phyloP scores from a whole-genome alignment of 2,113 vertebrate genomes.

The Gobio gobio region DNA sequence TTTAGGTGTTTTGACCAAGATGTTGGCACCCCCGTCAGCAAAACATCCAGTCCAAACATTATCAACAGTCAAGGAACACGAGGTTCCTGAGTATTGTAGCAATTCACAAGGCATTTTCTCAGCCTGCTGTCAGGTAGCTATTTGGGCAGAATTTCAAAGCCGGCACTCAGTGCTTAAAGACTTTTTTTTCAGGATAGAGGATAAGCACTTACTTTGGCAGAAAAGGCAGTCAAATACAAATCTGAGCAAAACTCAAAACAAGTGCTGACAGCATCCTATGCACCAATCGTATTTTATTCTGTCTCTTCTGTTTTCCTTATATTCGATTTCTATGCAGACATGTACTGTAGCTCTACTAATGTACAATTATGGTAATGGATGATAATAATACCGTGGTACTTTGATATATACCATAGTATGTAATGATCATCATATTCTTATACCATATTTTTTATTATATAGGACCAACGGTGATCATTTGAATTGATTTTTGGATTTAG shows the following conservation, averaged over 20 bases:
- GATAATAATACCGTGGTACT: not conserved
- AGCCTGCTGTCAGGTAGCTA: slow-evolving; percentile 12
- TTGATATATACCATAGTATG: not conserved
- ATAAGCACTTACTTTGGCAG: slow-evolving; percentile 26
- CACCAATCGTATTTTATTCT: slow-evolving; percentile 6
- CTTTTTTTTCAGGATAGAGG: slow-evolving; percentile 15
- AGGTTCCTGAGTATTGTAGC: not conserved
- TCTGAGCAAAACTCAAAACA: slow-evolving; percentile 30
- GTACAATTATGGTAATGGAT: not conserved
- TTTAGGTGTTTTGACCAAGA: not conserved
- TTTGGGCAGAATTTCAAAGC: slow-evolving; percentile 1
- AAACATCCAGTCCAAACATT: not conserved
- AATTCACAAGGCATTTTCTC: not conserved
- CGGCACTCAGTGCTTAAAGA: not conserved
- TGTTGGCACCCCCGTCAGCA: not conserved
- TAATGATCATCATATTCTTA: too few relatives aligned
- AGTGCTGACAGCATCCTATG: slow-evolving; percentile 17
- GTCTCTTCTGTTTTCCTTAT: not conserved
- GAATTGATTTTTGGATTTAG: not conserved
- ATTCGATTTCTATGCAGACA: not conserved
- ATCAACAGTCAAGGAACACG: not conserved
- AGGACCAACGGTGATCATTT: not conserved
- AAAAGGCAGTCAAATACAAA: slow-evolving; percentile 37
- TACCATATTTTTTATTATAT: not conserved
- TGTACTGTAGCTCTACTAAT: not conserved